Evolutionary conservation across 1,140 invertebrate species (phyloP).

Genomic region (Drosophila bocki): DNA sequence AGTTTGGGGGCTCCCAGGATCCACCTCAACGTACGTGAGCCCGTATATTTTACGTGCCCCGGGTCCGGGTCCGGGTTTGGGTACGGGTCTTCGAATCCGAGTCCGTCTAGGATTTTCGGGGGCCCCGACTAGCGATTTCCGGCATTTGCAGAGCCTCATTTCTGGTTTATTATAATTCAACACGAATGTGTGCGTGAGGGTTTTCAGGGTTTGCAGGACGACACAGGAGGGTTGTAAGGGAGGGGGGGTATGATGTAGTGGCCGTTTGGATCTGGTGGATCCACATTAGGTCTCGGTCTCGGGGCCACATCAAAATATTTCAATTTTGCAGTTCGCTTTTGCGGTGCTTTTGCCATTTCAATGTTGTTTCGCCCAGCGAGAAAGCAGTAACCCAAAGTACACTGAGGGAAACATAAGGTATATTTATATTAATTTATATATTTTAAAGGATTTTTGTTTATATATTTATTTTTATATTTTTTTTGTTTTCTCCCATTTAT

Average conservation of each 20-base stretch:
- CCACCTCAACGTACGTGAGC: slow-evolving; percentile 63
- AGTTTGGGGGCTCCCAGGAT: slow-evolving; percentile 46
- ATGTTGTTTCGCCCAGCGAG: slow-evolving; percentile 43
- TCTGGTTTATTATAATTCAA: slow-evolving; percentile 82
- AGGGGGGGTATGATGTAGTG: slow-evolving; percentile 10
- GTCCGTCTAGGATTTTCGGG: slow-evolving; percentile 26
- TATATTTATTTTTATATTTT: too few species aligned
- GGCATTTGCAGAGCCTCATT: slow-evolving; percentile 74
- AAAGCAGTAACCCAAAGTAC: not conserved
- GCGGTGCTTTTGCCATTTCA: slow-evolving; percentile 72
- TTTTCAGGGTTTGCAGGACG: slow-evolving; percentile 11
- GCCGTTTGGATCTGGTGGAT: slow-evolving; percentile 20
- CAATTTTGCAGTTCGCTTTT: slow-evolving; percentile 79
- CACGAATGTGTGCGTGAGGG: slow-evolving; percentile 61
- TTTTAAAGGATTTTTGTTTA: too few species aligned
- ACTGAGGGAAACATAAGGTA: not conserved
- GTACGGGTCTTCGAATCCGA: not conserved
- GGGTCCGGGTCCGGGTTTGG: slow-evolving; percentile 8
- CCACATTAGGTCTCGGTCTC: slow-evolving; percentile 54
- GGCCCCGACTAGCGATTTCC: slow-evolving; percentile 75
- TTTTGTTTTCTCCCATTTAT: too few species aligned
- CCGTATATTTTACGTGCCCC: slow-evolving; percentile 74
- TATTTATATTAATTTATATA: too few species aligned
- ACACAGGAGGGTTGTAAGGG: not conserved
- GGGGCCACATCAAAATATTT: slow-evolving; percentile 76